Percentiles rank a stretch among this genome's conserved stretches.
Evolutionary conservation across 64 coral and sea anemone species (phyloP).

Genomic region (Stylophora pistillata): DNA sequence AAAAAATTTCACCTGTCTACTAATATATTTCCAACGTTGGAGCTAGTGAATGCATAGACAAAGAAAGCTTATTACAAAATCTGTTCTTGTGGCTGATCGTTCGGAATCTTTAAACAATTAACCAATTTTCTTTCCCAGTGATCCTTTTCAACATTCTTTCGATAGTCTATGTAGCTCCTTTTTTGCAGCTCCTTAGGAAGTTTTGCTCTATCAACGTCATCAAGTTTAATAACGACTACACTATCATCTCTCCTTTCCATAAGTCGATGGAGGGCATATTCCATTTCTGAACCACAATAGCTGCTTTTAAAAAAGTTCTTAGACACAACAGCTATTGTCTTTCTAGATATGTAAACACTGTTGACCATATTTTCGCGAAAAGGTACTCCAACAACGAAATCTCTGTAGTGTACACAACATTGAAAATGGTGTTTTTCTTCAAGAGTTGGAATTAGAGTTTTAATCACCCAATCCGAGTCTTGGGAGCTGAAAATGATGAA

Average conservation of each 20-base stretch:
- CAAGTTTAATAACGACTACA: neutral
- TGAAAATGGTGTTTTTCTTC: neutral
- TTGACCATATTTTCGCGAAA: constrained; percentile 11
- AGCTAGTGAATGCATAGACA: too few relatives aligned
- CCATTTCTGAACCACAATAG: constrained; percentile 14
- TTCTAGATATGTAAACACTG: constrained; percentile 20
- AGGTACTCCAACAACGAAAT: constrained; percentile 10
- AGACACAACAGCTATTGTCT: constrained; percentile 10
- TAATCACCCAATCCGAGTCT: neutral
- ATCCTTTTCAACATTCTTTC: neutral
- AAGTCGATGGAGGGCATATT: neutral
- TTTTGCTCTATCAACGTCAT: neutral
- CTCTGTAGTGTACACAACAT: neutral
- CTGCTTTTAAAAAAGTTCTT: constrained; percentile 1
- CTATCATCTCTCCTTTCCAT: neutral
- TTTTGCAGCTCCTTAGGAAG: constrained; percentile 12
- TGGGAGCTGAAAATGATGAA: neutral
- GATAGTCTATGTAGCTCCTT: neutral
- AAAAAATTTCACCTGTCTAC: too few relatives aligned
- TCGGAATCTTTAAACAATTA: neutral
- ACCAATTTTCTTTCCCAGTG: neutral
- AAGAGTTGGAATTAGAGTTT: neutral
- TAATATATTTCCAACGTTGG: too few relatives aligned
- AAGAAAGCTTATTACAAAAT: too few relatives aligned
- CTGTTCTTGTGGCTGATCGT: too few relatives aligned